phyloP scores from a whole-genome alignment of 2,888 invertebrate genomes.

The Argyresthia albistria region DNA sequence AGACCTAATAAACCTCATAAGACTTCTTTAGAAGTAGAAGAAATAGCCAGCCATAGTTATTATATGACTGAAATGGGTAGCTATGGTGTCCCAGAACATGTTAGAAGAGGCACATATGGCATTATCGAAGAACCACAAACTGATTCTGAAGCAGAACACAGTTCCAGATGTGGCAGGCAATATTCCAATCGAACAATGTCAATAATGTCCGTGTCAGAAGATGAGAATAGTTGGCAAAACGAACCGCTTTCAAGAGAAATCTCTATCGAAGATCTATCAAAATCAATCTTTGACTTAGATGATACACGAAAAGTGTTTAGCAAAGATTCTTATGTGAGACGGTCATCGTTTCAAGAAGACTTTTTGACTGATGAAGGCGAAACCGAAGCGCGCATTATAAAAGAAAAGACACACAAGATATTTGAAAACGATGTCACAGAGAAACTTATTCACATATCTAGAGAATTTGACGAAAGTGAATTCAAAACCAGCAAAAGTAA shows the following conservation, averaged over 20 bases:
- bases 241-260: constrained; percentile 70
- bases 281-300: constrained; percentile 64
- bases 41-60: constrained; percentile 74
- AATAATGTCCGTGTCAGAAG: constrained; percentile 77
- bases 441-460: constrained; percentile 56
- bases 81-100: constrained; percentile 53
- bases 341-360: constrained; percentile 64
- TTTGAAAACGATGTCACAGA: constrained; percentile 65
- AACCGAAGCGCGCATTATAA: constrained; percentile 42
- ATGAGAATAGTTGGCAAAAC: constrained; percentile 71
- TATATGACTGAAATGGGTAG: constrained; percentile 66
- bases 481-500: constrained; percentile 37
- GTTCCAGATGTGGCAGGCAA: constrained; percentile 35
- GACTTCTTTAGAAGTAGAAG: constrained; percentile 72
- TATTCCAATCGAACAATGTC: constrained; percentile 70
- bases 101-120: constrained; percentile 56
- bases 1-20: constrained; percentile 61
- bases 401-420: constrained; percentile 52
- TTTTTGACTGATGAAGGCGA: constrained; percentile 51
- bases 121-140: constrained; percentile 66
- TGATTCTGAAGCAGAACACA: constrained; percentile 65
- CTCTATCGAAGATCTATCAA: constrained; percentile 71
- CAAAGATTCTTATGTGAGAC: constrained; percentile 59
- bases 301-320: constrained; percentile 62
- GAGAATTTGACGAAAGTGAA: constrained; percentile 55